Evolutionary conservation across 2,113 vertebrate species (phyloP), one percentile per base, ranked within the genome.

Genomic region (Myotis davidii): DNA sequence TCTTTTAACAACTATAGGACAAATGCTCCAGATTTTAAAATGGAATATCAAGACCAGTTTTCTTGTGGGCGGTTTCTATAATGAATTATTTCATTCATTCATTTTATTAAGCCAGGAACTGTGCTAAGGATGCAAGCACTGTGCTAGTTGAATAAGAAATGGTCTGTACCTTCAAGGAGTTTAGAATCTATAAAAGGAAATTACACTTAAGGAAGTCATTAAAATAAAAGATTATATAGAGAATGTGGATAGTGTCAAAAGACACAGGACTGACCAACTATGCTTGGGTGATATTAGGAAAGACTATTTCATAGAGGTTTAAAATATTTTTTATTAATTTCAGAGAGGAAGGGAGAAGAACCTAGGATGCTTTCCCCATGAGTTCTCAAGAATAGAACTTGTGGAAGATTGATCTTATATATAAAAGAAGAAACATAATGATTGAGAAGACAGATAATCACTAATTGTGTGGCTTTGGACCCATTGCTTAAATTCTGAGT

Each of bases 151-250:
- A 91, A 45, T 92, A 83, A 73, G 13, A 86, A 86, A 72, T 94
- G 48, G 29, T 87, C 42, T 83, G 14, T 70, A 56, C 16, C 25
- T 11, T 89, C 20, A 16, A 69, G 16, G 32, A 90, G 29, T n/a
- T 92, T 29, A 89, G 45, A 91, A 76, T 86, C 52, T 76, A 17
- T 59, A 48, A 91, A 81, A 56, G 16, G 29, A 83, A 90, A 87
- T 61, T 85, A 74, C 4, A 16, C 64, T 84, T 87, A 93, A 86
- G 45, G 18, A 52, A 69, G 17, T 85, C 39, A 48, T 81, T 90
- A 72, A 92, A 95, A 90, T 79, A 45, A 85, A 95, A 95, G 5
- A 69, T 95, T 18, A 27, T 72, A n/a, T 39, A 18, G 50, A 77
- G 13, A 76, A 39, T 69, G 45, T 81, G 37, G 25, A 72, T 56